Percentiles rank a stretch among this genome's conserved stretches.
phyloP scores from a whole-genome alignment of 2,113 vertebrate genomes.

The Rousettus leschenaultii region DNA sequence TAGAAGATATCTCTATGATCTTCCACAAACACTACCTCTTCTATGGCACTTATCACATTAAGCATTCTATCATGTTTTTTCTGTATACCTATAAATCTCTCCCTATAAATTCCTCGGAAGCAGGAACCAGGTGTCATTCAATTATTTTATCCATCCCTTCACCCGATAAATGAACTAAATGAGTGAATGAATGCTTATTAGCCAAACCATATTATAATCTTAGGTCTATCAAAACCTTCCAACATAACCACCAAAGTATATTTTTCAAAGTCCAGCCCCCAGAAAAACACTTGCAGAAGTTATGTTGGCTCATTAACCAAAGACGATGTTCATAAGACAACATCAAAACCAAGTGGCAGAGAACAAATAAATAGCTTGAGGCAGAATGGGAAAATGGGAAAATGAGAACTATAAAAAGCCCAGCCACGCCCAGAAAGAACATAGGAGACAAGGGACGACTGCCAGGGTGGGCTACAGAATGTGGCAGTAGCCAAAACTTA shows the following conservation, averaged over 20 bases:
- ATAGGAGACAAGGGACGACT: not conserved
- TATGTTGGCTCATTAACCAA: constrained; percentile 21
- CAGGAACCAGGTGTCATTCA: not conserved
- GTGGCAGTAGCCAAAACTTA: not conserved
- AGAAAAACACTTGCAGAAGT: constrained; percentile 35
- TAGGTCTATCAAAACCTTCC: not conserved
- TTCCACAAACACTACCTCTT: not conserved
- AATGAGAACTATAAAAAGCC: not conserved
- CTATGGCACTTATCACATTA: not conserved
- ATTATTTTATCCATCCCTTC: not conserved
- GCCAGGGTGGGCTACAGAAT: not conserved
- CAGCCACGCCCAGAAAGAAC: not conserved
- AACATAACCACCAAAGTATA: not conserved
- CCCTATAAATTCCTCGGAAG: not conserved
- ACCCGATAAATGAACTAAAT: not conserved
- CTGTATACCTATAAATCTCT: not conserved
- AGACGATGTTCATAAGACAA: not conserved
- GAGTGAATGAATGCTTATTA: not conserved
- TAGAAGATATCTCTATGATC: not conserved
- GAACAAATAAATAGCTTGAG: constrained; percentile 5
- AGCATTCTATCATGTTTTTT: not conserved
- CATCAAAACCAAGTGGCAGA: not conserved
- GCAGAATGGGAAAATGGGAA: not conserved
- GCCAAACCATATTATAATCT: not conserved
- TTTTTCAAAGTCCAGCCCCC: not conserved